A percentile compares a stretch with the other conserved stretches of the same genome.
Evolutionary conservation across 2,888 invertebrate species (phyloP).

Genomic region (Epinotia brunnichana): DNA sequence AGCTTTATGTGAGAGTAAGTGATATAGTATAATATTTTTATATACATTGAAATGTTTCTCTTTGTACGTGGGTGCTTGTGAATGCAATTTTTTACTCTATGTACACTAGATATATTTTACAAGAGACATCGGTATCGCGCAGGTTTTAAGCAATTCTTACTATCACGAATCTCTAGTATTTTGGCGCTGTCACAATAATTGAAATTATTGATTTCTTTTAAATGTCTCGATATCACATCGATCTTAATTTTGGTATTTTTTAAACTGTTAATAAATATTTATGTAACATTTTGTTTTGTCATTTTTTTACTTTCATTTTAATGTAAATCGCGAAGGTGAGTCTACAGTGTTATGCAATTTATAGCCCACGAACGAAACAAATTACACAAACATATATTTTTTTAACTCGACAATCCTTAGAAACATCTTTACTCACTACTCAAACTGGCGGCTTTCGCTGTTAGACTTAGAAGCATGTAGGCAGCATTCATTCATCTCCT

Average conservation of each 20-base stretch:
- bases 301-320: constrained; percentile 66
- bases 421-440: constrained; percentile 16
- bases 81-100: constrained; percentile 62
- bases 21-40: constrained; percentile 73
- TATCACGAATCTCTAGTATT: constrained; percentile 71
- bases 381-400: constrained; percentile 4
- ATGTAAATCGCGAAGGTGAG: constrained; percentile 59
- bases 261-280: constrained; percentile 82
- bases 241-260: constrained; percentile 67
- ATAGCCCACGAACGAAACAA: constrained; percentile 60
- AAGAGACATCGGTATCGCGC: constrained; percentile 36
- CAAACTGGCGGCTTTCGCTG: constrained; percentile 66
- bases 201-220: constrained; percentile 58
- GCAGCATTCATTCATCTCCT: constrained; percentile 54
- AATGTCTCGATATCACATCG: constrained; percentile 64
- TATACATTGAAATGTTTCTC: constrained; percentile 68
- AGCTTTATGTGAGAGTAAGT: constrained; percentile 75
- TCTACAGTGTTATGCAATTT: constrained; percentile 82
- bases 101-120: constrained; percentile 58
- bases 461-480: constrained; percentile 72
- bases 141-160: constrained; percentile 34
- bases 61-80: constrained; percentile 71
- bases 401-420: constrained; percentile 32
- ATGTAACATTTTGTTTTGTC: constrained; percentile 73
- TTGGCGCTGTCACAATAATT: constrained; percentile 64